phyloP scores from a whole-genome alignment of 1,140 invertebrate species.

The Platyscapa corneri region DNA sequence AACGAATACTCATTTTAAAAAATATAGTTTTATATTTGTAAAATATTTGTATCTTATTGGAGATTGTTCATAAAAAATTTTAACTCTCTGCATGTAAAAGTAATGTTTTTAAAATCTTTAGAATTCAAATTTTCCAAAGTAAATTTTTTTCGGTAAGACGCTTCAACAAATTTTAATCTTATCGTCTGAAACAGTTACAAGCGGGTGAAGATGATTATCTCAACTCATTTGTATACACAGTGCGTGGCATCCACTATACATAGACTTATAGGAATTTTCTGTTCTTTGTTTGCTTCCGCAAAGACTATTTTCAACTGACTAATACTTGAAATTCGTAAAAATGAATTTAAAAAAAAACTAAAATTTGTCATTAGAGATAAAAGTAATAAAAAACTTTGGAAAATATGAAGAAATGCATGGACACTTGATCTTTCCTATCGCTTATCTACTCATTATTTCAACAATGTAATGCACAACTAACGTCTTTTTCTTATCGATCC shows the following conservation, averaged over 20 bases:
- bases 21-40: no score
- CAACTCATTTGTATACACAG: constrained; percentile 45
- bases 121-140: not conserved
- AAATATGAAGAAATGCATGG: constrained; percentile 30
- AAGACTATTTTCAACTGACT: not conserved
- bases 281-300: not conserved
- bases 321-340: not conserved
- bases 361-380: no score
- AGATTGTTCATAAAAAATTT: not conserved
- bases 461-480: not conserved
- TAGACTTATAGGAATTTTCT: constrained; percentile 28
- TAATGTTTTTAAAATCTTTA: constrained; percentile 1
- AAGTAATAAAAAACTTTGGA: constrained; percentile 27
- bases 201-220: not conserved
- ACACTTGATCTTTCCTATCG: constrained; percentile 16
- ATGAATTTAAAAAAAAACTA: no score
- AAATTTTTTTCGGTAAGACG: constrained; percentile 2
- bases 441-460: constrained; percentile 14
- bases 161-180: not conserved
- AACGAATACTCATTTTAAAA: no score
- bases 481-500: constrained; percentile 23
- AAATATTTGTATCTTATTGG: not conserved
- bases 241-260: not conserved
- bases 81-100: not conserved
- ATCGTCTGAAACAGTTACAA: constrained; percentile 4